Percentiles rank a stretch among this genome's conserved stretches.
Evolutionary conservation across 37 sponge, comb jelly and placozoan genomes (phyloP).

Genomic region (Bolinopsis microptera): DNA sequence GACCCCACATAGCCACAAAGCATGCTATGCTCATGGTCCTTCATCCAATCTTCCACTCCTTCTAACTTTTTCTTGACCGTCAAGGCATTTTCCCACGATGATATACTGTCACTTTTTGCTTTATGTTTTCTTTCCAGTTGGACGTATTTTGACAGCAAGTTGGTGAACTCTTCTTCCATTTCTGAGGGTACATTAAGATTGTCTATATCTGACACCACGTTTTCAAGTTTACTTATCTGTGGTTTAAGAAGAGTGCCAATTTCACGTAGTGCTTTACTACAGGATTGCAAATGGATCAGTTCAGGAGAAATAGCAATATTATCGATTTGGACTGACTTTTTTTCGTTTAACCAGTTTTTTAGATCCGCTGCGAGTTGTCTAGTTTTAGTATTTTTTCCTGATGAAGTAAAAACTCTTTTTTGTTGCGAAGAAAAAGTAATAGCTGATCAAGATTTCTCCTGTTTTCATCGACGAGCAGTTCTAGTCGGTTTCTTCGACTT

Average conservation of each 20-base stretch:
- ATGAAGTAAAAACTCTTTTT: background rate
- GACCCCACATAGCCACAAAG: slow-evolving; percentile 20
- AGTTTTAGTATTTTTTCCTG: background rate
- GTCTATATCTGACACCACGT: background rate
- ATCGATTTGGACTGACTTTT: background rate
- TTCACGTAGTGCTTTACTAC: background rate
- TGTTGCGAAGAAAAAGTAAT: background rate
- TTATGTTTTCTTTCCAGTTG: background rate
- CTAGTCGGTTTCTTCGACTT: background rate
- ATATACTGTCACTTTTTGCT: background rate
- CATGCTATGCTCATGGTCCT: background rate
- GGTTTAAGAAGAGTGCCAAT: slow-evolving; percentile 1
- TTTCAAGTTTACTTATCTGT: background rate
- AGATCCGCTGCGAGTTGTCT: slow-evolving; percentile 5
- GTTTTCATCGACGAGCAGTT: background rate
- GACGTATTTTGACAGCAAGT: background rate
- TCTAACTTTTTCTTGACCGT: background rate
- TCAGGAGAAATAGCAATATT: background rate
- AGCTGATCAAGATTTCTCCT: background rate
- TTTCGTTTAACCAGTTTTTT: background rate
- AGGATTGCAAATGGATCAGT: background rate
- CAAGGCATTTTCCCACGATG: background rate
- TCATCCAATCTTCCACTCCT: background rate
- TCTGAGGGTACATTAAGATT: background rate
- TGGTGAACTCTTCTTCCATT: background rate